Percentiles rank a stretch among this genome's conserved stretches.
Conservation (phyloP, 2,797 vertebrate genomes). For the Eurystomus glaucurus region DNA sequence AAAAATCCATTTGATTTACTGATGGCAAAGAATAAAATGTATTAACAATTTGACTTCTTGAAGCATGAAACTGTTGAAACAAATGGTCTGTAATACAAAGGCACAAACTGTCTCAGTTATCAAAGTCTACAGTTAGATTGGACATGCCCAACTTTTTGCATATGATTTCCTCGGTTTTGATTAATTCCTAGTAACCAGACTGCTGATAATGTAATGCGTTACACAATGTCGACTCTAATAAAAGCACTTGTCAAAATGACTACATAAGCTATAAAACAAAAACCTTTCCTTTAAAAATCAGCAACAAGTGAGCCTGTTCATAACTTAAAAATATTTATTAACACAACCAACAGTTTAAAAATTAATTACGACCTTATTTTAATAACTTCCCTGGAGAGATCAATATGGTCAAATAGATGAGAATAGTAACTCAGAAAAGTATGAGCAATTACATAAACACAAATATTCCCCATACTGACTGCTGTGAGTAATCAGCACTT, state of each 20-base stretch:
- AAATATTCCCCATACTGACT: neutral
- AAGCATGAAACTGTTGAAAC: neutral
- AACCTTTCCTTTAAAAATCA: neutral
- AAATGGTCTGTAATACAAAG: neutral
- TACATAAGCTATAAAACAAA: neutral
- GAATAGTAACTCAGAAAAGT: neutral
- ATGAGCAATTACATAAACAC: neutral
- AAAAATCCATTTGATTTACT: neutral
- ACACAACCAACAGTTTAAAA: neutral
- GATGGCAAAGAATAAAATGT: fast-evolving
- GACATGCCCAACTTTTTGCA: neutral
- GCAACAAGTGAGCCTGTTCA: neutral
- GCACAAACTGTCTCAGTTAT: neutral
- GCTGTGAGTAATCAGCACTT: neutral
- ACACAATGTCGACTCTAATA: neutral
- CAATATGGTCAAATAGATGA: neutral
- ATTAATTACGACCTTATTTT: neutral
- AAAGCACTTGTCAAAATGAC: neutral
- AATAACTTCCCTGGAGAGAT: neutral
- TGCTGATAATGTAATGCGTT: neutral
- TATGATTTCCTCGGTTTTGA: neutral
- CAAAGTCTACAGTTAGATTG: neutral
- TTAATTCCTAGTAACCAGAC: neutral
- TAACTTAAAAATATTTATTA: neutral
- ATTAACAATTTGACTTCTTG: neutral